These are phyloP conservation scores for Polydrusus cervinus DNA, from an alignment of 2,888 invertebrate species.

Conservation along the genomic window DNA sequence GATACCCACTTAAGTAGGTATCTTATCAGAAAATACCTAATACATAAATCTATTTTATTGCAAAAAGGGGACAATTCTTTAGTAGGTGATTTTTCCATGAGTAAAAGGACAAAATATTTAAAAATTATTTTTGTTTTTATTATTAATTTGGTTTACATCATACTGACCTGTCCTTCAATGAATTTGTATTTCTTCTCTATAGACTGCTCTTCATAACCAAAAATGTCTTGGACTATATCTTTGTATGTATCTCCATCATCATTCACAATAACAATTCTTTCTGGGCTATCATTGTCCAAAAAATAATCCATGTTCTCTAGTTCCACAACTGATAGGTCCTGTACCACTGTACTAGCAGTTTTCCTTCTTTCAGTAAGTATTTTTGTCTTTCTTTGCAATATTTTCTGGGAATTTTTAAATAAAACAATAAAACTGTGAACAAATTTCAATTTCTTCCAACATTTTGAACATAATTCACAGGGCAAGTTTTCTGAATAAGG, in stretches of 20 bases:
- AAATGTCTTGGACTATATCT: conserved; percentile 7
- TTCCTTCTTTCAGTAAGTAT: not conserved
- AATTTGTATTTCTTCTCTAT: not conserved
- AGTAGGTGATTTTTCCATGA: too few relatives aligned
- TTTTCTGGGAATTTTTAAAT: conserved; percentile 23
- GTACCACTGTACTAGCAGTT: not conserved
- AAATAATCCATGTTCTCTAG: not conserved
- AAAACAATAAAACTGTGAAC: conserved; percentile 25
- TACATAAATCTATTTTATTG: too few relatives aligned
- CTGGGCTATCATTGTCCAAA: not conserved
- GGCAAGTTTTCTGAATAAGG: conserved; percentile 11
- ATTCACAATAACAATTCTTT: conserved; percentile 6
- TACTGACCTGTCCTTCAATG: not conserved
- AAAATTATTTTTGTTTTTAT: too few relatives aligned
- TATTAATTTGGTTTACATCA: not conserved
- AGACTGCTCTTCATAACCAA: not conserved
- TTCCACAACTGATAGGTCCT: not conserved
- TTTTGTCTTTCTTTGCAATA: conserved; percentile 15
- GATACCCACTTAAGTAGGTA: too few relatives aligned
- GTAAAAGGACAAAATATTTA: too few relatives aligned
- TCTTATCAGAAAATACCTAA: too few relatives aligned
- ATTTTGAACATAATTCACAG: conserved; percentile 14
- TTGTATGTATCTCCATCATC: conserved; percentile 10
- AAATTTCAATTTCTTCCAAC: conserved; percentile 23
- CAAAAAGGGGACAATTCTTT: too few relatives aligned